Base-by-base conservation (phyloP, 2,113 vertebrate species). In the Pogonocichla stellata region DNA sequence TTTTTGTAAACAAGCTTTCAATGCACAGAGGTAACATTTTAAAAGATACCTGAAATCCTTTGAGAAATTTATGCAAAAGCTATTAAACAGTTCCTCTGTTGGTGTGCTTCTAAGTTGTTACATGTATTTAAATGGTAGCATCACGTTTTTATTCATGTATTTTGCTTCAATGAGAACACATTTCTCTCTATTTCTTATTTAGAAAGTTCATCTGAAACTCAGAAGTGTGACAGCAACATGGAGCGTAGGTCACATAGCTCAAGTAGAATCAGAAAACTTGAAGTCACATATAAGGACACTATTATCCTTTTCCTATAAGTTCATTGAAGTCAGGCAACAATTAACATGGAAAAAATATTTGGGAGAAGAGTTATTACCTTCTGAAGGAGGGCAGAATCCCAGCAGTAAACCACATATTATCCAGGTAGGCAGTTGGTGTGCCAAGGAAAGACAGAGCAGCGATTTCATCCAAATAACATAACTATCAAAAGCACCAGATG, bases 241-340 rank as follows among this genome's bases (percentile, higher is more conserved):
- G 4, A 70, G 2, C 7, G 34, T 3, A 4, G 7, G 10, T 34
- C 5, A 28, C 8, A 23, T 43, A 40, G 31, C 8, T 48, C 62
- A 69, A 85, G 17, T 6, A 38, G 22, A 87, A 79, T 25, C 22
- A 82, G 14, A 72, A 69, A 75, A 53, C 9, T 43, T 77, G 5
- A 70, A 66, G 33, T 42, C 7, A 34, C 0, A 0, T 16, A 28
- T 50, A 51, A 69, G 82, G 9, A 26, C 8, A 61, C 1, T 14
- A 31, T 47, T 48, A 54, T 3, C 12, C 5, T 65, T 88, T 70
- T 53, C 38, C 12, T 61, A 1, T 24, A 45, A 26, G 19, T 42
- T 58, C 3, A 22, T 0, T 40, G 8, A 93, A 66, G 5, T 38
- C 25, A 50, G 10, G 5, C 15, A 38, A 56, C 19, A 75, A 82